Evolutionary conservation across 1,140 invertebrate species (phyloP).

Genomic region (Trachymyrmex septentrionalis): DNA sequence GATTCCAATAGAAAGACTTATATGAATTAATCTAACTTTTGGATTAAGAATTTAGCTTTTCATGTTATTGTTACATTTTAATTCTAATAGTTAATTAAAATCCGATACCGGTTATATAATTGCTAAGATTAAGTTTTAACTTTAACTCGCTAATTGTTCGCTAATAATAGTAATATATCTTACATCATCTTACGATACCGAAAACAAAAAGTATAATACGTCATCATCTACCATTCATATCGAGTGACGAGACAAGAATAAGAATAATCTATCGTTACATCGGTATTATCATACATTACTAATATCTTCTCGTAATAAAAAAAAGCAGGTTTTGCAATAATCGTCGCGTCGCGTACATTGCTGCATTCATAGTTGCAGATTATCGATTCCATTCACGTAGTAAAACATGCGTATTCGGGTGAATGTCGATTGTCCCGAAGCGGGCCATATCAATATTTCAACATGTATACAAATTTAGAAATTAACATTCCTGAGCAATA

Average conservation of each 20-base stretch:
- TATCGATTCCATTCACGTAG: neutral
- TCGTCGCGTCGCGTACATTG: too few relatives aligned
- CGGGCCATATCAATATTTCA: too few relatives aligned
- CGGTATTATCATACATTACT: conserved; percentile 1
- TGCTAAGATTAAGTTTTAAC: neutral
- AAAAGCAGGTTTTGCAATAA: neutral
- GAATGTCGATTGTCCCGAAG: neutral
- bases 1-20: neutral
- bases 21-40: neutral
- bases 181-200: neutral
- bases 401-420: neutral
- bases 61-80: neutral
- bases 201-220: neutral
- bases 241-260: neutral
- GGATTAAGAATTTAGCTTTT: neutral
- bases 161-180: neutral
- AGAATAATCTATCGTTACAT: conserved; percentile 16
- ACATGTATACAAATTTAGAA: neutral
- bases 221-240: neutral
- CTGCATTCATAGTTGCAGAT: neutral
- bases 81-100: neutral
- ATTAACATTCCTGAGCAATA: neutral
- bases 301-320: neutral
- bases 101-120: too few relatives aligned
- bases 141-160: neutral